Conservation (phyloP, 2,113 vertebrate species). For the Cinclus mexicanus region DNA sequence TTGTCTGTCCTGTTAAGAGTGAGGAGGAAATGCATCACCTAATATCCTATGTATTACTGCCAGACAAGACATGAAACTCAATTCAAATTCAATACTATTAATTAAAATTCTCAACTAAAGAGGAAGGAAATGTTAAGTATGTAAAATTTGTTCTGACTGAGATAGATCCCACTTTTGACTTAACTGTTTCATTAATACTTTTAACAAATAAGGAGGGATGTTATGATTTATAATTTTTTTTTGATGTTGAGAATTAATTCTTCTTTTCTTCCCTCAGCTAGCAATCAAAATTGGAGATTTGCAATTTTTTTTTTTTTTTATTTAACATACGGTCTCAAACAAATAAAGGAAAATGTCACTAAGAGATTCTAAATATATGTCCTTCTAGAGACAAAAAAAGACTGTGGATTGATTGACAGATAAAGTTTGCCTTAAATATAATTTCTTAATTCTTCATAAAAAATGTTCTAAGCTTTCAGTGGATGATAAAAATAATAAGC, state of each 20-base stretch:
- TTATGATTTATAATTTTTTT: not conserved
- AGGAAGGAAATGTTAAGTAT: not conserved
- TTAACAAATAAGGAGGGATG: not conserved
- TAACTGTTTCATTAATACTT: not conserved
- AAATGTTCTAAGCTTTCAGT: not conserved
- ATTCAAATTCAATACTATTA: not conserved
- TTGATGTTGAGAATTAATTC: not conserved
- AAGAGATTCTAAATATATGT: not conserved
- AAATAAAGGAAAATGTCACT: not conserved
- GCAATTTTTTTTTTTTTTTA: not conserved
- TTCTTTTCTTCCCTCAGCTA: not conserved
- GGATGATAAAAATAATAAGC: not conserved
- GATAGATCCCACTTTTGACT: not conserved
- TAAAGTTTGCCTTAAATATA: not conserved
- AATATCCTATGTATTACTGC: not conserved
- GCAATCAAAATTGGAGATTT: not conserved
- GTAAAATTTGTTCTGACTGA: not conserved
- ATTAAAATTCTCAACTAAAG: not conserved
- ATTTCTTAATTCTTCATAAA: not conserved
- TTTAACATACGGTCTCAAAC: not conserved
- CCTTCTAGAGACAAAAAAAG: not conserved
- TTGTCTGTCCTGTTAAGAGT: not conserved
- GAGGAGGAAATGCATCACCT: not conserved
- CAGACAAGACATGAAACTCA: not conserved
- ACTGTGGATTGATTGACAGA: not conserved